A percentile compares a stretch with the other conserved stretches of the same genome.
phyloP scores from a whole-genome alignment of 2,797 vertebrate genomes.

The Apogon talboti region DNA sequence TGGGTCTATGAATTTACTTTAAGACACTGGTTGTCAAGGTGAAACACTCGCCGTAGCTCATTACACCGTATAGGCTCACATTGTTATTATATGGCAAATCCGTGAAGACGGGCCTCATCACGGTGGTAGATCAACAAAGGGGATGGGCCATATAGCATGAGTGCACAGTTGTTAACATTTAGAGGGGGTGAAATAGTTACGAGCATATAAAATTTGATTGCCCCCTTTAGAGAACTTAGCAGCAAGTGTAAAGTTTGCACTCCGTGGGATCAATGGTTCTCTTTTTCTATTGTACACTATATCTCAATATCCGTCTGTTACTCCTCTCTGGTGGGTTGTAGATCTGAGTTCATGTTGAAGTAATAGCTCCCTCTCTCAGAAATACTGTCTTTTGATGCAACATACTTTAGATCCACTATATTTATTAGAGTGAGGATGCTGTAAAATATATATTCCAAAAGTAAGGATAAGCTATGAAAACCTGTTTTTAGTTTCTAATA shows the following conservation, averaged over 20 bases:
- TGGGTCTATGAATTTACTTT: constrained; percentile 70
- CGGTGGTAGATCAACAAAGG: constrained; percentile 64
- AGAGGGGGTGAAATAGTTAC: constrained; percentile 83
- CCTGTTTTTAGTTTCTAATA: constrained; percentile 40
- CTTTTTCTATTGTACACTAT: constrained; percentile 78
- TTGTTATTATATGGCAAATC: constrained; percentile 73
- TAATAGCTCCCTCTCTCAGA: constrained; percentile 65
- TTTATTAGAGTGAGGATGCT: constrained; percentile 53
- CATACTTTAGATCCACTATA: constrained; percentile 51
- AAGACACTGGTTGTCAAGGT: constrained; percentile 64
- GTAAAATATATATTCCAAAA: constrained; percentile 56
- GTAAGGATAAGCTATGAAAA: constrained; percentile 24
- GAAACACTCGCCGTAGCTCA: constrained; percentile 44
- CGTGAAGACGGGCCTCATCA: constrained; percentile 58
- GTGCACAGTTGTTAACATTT: constrained; percentile 84
- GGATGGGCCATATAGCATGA: constrained; percentile 66
- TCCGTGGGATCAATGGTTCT: constrained; percentile 74
- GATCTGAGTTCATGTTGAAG: constrained; percentile 72
- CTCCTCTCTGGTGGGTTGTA: constrained; percentile 69
- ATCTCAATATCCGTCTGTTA: constrained; percentile 70
- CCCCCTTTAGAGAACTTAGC: constrained; percentile 82
- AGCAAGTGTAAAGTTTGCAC: constrained; percentile 81
- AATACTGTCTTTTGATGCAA: constrained; percentile 67
- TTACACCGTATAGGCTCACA: constrained; percentile 52
- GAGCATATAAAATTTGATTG: constrained; percentile 84